Percentiles rank a stretch among this genome's conserved stretches.
phyloP scores from a whole-genome alignment of 2,888 invertebrate species.

The Sipha maydis region DNA sequence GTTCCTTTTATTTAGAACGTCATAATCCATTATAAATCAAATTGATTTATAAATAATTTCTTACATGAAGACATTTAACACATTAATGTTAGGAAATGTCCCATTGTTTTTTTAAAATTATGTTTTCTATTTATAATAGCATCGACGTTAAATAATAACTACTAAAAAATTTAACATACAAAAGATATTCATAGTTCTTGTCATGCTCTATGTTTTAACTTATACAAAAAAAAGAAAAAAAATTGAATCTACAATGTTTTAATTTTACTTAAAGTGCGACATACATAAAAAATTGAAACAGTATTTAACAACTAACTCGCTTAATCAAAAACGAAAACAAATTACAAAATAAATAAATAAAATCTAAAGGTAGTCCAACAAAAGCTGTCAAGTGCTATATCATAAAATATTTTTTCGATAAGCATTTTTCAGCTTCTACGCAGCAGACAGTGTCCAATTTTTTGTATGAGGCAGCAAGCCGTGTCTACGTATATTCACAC shows the following conservation, averaged over 20 bases:
- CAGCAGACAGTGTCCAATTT: constrained; percentile 57
- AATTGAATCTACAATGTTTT: constrained; percentile 50
- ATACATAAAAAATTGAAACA: constrained; percentile 50
- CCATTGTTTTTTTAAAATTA: constrained; percentile 10
- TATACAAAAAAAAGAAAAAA: constrained; percentile 24
- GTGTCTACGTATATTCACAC: constrained; percentile 61
- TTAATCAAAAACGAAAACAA: constrained; percentile 58
- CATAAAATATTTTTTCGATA: constrained; percentile 39
- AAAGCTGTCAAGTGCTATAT: constrained; percentile 58
- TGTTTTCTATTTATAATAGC: constrained; percentile 13
- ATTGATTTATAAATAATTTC: constrained; percentile 28
- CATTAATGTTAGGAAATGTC: constrained; percentile 21
- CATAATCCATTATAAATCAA: constrained; percentile 24
- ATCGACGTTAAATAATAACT: constrained; percentile 2
- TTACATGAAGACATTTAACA: constrained; percentile 35
- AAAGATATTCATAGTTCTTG: constrained; percentile 47
- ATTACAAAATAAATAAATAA: constrained; percentile 60
- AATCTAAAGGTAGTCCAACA: constrained; percentile 59
- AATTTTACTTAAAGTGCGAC: constrained; percentile 36
- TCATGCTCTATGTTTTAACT: constrained; percentile 54
- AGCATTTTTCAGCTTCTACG: constrained; percentile 58
- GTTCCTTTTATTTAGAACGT: constrained; percentile 29
- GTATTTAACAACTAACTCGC: constrained; percentile 44
- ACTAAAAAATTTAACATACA: constrained; percentile 51
- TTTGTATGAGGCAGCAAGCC: constrained; percentile 51